Evolutionary conservation across 1,140 invertebrate species (phyloP), one percentile per base, ranked within the genome.

Genomic region (Diachasmimorpha longicaudata): DNA sequence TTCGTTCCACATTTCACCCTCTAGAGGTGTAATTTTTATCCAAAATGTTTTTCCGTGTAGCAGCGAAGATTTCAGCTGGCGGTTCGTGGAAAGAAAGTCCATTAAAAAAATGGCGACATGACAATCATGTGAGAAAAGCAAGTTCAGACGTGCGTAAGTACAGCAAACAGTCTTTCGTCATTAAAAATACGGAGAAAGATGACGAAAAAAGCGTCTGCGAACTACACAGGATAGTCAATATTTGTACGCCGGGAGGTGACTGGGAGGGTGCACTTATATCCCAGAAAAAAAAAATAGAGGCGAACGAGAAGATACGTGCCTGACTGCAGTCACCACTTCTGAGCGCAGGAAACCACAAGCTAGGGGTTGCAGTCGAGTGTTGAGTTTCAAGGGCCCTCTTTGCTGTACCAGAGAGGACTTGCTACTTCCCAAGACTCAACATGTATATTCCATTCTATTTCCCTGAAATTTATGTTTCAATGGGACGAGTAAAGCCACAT

Each of bases 181-280:
- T 63, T 63, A 63, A 63, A 31, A 63, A 31, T 19, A 21, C 10
- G 23, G 58, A 2, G 23, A 63, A 63, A 25, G 8, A 63, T 63
- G 19, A 63, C 4, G 58, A 63, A 25, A 19, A 63, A 63, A 63
- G 10, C n/a, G 48, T 52, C 48, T 52, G 58, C 19, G 58, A 25
- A 63, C 25, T 13, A 63, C 11, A 63, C 55, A 48, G 42, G 77
- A 82, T 81, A 87, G 86, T 87, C 87, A 88, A 88, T 88, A 88
- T 88, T 88, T 88, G 85, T 82, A 85, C 86, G 86, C 86, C 80
- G 81, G 81, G 74, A 80, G 85, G 79, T 75, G 81, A 79, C 81
- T 77, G 80, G 75, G 83, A 88, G 86, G 81, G 83, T 80, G 82
- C 86, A 86, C 78, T 46, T 76, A 44, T 66, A 44, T 67, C 14